phyloP scores from a whole-genome alignment of 2,888 invertebrate genomes.

The Siphlonurus alternatus region DNA sequence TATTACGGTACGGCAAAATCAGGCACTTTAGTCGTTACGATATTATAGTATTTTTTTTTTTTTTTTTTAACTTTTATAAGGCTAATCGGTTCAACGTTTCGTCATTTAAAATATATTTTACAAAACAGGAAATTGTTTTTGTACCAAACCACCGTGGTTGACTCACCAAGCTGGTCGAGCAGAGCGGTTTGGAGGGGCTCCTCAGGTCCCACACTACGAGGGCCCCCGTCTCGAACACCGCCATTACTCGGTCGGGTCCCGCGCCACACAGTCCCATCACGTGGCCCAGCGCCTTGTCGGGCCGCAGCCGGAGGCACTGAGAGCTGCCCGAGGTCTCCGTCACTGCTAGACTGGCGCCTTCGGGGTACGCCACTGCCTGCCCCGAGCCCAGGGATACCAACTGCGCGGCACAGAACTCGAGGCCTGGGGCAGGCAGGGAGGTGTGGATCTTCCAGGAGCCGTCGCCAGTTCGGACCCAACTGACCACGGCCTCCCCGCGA shows the following conservation, averaged over 20 bases:
- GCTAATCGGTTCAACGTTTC: too few species aligned
- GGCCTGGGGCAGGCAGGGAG: neutral
- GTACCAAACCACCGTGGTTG: too few species aligned
- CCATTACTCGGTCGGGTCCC: neutral
- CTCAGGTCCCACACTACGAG: neutral
- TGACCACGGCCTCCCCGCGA: neutral
- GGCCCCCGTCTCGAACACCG: neutral
- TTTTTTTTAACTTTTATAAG: too few species aligned
- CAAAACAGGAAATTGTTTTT: too few species aligned
- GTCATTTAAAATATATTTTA: too few species aligned
- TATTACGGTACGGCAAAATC: too few species aligned
- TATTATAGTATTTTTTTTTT: too few species aligned
- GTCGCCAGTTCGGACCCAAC: neutral
- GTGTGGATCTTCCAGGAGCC: neutral
- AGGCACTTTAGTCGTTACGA: too few species aligned
- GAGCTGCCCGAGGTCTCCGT: neutral
- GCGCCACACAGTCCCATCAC: neutral
- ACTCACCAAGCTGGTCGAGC: too few species aligned
- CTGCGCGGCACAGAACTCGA: neutral
- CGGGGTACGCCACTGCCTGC: too few species aligned
- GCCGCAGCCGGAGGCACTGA: neutral
- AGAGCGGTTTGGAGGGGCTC: too few species aligned
- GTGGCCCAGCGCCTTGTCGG: neutral
- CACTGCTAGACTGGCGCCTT: too few species aligned
- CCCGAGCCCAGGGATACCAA: neutral